Evolutionary conservation across 1,140 invertebrate genomes (phyloP).

Genomic region (Pachypeltis micranthus): DNA sequence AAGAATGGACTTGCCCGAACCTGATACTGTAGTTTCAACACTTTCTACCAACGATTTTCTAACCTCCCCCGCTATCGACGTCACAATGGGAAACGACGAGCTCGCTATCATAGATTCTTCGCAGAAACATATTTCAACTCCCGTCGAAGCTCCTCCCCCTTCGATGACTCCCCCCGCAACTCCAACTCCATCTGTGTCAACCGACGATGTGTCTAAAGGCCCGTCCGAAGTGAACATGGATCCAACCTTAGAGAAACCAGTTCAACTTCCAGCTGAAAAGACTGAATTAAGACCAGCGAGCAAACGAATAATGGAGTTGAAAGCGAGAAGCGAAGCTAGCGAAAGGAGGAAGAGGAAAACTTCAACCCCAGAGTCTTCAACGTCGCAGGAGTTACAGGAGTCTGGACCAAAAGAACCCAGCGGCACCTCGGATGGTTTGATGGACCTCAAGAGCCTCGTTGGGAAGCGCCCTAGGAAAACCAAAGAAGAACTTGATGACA

Average conservation of each 20-base stretch:
- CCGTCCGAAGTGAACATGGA: no score
- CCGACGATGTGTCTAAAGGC: no score
- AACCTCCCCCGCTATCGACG: no score
- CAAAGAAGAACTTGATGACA: slow-evolving; percentile 27
- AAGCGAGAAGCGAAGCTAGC: slow-evolving; percentile 17
- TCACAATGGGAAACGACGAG: no score
- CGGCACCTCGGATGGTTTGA: background rate
- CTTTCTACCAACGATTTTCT: no score
- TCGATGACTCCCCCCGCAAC: slow-evolving; percentile 40
- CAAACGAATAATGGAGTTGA: slow-evolving; percentile 18
- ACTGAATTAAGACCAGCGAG: slow-evolving; percentile 24
- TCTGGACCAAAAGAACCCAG: background rate
- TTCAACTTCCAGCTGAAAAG: slow-evolving; percentile 35
- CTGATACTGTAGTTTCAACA: slow-evolving; percentile 22
- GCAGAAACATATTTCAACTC: background rate
- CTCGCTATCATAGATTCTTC: no score
- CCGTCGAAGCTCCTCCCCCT: slow-evolving; percentile 15
- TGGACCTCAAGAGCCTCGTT: background rate
- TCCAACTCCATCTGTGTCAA: no score
- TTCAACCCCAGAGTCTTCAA: background rate
- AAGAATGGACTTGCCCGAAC: slow-evolving; percentile 35
- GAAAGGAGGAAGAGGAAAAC: slow-evolving; percentile 25
- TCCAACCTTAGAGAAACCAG: background rate
- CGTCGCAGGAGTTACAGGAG: background rate
- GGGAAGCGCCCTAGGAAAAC: slow-evolving; percentile 26